phyloP scores from a whole-genome alignment of 2,888 invertebrate species.

The Zootermopsis nevadensis region DNA sequence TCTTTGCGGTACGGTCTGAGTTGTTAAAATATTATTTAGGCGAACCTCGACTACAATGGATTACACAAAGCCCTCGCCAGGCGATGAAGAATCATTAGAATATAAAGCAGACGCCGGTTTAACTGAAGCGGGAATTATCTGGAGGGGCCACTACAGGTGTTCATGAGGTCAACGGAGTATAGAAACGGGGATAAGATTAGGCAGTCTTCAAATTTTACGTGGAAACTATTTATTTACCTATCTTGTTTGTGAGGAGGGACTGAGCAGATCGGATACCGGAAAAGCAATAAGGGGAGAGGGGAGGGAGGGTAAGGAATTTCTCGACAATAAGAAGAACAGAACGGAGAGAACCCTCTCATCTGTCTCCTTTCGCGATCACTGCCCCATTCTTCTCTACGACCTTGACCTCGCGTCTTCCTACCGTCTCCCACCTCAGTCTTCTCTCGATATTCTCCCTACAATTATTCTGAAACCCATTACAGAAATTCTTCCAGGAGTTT shows the following conservation, averaged over 20 bases:
- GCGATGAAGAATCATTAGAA: no score
- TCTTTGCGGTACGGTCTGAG: no score
- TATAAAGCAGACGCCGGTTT: no score
- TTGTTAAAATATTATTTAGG: no score
- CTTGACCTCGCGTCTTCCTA: neutral
- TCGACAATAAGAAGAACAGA: neutral
- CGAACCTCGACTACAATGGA: no score
- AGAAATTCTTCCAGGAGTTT: no score
- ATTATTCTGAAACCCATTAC: neutral
- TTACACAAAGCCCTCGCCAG: no score
- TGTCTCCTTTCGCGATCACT: neutral
- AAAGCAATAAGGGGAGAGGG: neutral
- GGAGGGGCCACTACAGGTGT: no score
- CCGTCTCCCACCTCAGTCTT: neutral
- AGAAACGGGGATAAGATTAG: neutral
- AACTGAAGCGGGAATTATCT: no score
- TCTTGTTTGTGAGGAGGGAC: neutral
- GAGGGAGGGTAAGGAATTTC: neutral
- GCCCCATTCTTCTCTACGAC: slow-evolving; percentile 1
- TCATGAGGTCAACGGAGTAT: no score
- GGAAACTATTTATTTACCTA: neutral
- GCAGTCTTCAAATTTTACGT: neutral
- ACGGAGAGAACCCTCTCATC: neutral
- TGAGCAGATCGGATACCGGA: neutral
- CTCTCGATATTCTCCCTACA: neutral